These are phyloP conservation scores for Atta colombica DNA, from an alignment of 1,140 invertebrate genomes.

Conservation along the genomic window DNA sequence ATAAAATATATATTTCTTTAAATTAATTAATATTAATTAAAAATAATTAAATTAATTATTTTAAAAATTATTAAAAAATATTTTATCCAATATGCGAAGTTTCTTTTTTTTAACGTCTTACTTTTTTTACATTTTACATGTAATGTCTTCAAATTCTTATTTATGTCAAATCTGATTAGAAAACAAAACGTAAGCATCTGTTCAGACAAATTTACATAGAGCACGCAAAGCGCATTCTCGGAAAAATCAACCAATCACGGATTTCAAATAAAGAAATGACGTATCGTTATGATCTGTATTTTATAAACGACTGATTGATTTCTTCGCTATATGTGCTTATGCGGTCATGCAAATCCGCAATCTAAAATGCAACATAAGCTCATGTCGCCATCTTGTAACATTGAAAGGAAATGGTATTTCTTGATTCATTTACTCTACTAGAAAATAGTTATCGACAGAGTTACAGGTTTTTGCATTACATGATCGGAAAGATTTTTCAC, in stretches of 20 bases:
- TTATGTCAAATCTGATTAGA: background rate
- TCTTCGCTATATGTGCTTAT: constrained; percentile 18
- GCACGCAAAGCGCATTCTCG: no score
- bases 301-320: background rate
- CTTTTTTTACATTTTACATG: background rate
- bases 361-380: constrained; percentile 10
- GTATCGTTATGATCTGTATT: background rate
- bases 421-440: constrained; percentile 25
- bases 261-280: background rate
- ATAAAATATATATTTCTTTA: background rate
- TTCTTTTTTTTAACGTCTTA: background rate
- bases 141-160: constrained; percentile 2
- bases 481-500: background rate
- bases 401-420: constrained; percentile 21
- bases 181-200: background rate
- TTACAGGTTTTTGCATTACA: background rate
- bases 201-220: background rate
- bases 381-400: constrained; percentile 46
- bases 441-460: constrained; percentile 51
- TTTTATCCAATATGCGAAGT: background rate
- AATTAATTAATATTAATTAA: background rate
- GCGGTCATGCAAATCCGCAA: constrained; percentile 9
- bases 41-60: constrained; percentile 16
- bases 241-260: background rate
- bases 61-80: background rate